Conservation (phyloP, 2,113 vertebrate genomes). For the Ammospiza caudacuta region DNA sequence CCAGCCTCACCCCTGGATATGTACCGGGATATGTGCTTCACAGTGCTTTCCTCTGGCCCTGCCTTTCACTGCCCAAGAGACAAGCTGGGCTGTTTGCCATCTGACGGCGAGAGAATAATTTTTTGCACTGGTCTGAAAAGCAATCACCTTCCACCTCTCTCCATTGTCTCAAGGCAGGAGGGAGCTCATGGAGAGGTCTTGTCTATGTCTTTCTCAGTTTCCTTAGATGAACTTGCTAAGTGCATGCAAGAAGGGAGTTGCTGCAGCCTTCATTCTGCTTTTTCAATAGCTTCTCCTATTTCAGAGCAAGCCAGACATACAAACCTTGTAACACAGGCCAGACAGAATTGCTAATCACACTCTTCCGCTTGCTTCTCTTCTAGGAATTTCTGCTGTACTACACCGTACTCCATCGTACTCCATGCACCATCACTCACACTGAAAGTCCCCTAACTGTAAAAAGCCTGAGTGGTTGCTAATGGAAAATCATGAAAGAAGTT, state of each 20-base stretch:
- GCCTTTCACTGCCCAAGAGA: neutral
- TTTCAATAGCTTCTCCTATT: neutral
- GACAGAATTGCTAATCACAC: neutral
- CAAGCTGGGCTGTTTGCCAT: neutral
- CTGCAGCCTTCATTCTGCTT: neutral
- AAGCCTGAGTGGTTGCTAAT: neutral
- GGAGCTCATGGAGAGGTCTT: neutral
- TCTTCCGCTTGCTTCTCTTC: neutral
- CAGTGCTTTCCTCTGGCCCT: neutral
- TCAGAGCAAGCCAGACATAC: neutral
- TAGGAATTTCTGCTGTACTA: neutral
- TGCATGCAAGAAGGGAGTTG: neutral
- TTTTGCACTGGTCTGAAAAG: neutral
- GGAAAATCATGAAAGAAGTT: neutral
- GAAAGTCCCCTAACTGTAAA: neutral
- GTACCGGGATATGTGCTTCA: neutral
- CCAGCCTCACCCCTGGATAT: neutral
- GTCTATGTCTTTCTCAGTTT: neutral
- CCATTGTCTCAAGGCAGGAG: neutral
- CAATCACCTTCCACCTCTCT: neutral
- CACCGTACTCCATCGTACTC: neutral
- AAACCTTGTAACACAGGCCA: neutral
- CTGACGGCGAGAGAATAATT: accelerated
- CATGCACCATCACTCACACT: neutral
- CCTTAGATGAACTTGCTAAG: neutral